Evolutionary conservation across 2,888 invertebrate genomes (phyloP).

Genomic region (Amiota communis): DNA sequence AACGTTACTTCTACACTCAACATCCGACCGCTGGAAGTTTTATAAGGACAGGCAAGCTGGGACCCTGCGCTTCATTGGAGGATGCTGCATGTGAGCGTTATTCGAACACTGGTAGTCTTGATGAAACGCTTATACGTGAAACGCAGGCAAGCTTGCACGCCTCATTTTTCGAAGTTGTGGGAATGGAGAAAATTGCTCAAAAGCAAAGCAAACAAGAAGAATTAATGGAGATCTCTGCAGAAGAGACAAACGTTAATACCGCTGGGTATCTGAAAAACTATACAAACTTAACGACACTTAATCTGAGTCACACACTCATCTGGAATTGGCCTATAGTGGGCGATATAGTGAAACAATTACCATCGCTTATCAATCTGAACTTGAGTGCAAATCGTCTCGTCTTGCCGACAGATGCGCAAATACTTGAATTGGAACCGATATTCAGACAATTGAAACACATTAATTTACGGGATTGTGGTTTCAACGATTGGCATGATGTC

Average conservation of each 20-base stretch:
- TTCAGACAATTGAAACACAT: conserved; percentile 69
- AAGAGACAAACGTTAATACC: conserved; percentile 75
- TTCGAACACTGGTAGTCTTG: conserved; percentile 73
- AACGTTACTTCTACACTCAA: conserved; percentile 85
- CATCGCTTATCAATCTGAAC: conserved; percentile 66
- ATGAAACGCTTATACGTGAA: conserved; percentile 77
- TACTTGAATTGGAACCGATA: conserved; percentile 70
- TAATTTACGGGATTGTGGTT: conserved; percentile 76
- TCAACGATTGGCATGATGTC: conserved; percentile 82
- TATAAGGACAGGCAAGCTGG: conserved; percentile 86
- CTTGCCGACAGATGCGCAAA: conserved; percentile 77
- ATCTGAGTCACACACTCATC: conserved; percentile 70
- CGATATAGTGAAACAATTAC: conserved; percentile 70
- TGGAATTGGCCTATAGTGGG: conserved; percentile 73
- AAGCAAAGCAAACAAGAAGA: conserved; percentile 75
- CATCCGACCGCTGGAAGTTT: conserved; percentile 91
- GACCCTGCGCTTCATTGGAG: conserved; percentile 81
- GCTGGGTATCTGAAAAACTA: conserved; percentile 79
- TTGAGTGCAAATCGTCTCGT: conserved; percentile 84
- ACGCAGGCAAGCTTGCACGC: conserved; percentile 84
- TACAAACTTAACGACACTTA: conserved; percentile 63
- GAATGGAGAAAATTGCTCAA: conserved; percentile 86
- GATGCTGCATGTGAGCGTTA: conserved; percentile 84
- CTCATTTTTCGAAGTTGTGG: conserved; percentile 90
- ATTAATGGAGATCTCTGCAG: conserved; percentile 68